Conservation (phyloP, 2,113 vertebrate species). For the Ciconia maguari region DNA sequence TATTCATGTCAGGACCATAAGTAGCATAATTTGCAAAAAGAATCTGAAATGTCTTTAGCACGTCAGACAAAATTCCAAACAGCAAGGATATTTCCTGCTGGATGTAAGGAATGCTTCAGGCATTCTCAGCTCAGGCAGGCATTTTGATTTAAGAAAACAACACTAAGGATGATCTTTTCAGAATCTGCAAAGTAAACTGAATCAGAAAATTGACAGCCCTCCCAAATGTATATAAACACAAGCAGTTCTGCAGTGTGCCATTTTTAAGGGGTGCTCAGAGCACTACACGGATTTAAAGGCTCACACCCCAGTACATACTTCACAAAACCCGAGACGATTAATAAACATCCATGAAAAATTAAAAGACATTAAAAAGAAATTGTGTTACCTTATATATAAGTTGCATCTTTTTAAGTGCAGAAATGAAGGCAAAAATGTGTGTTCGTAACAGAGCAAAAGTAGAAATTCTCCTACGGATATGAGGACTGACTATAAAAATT, state of each 20-base stretch:
- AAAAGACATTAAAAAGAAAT: background rate
- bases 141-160: background rate
- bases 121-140: background rate
- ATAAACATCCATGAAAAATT: background rate
- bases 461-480: background rate
- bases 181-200: background rate
- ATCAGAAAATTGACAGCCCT: background rate
- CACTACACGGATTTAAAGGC: background rate
- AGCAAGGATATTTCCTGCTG: background rate
- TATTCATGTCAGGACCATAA: background rate
- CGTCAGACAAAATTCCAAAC: background rate
- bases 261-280: background rate
- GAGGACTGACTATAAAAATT: background rate
- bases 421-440: background rate
- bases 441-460: background rate
- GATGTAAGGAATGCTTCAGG: background rate
- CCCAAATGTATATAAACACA: background rate
- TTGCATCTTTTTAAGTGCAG: constrained; percentile 19
- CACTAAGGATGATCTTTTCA: background rate
- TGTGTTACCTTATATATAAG: constrained; percentile 15
- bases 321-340: background rate
- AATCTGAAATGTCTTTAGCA: background rate
- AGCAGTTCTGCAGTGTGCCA: background rate
- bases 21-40: background rate
- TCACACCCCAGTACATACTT: background rate